These are phyloP conservation scores for Acleris emargana DNA, from an alignment of 2,888 invertebrate genomes.

Conservation along the genomic window DNA sequence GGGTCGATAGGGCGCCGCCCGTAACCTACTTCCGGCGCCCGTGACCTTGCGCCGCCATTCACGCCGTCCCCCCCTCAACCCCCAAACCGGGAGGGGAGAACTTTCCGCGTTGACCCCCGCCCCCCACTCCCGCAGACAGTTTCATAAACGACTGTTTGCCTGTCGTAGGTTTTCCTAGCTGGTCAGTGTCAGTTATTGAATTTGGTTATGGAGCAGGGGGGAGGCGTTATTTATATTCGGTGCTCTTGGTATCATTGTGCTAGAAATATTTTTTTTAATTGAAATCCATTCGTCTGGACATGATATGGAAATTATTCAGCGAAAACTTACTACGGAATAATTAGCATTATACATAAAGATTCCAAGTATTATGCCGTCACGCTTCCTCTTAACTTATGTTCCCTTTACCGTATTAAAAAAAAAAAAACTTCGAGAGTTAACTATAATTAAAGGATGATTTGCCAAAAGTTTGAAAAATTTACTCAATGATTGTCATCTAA, in stretches of 20 bases:
- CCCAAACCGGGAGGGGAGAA: neutral
- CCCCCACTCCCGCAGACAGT: conserved; percentile 43
- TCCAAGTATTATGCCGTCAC: too few species aligned
- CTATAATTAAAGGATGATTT: neutral
- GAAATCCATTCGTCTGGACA: too few species aligned
- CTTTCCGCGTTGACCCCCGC: conserved; percentile 53
- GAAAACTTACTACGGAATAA: too few species aligned
- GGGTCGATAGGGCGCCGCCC: conserved; percentile 80
- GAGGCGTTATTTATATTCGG: neutral
- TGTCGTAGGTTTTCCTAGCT: conserved; percentile 48
- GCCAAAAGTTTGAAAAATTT: neutral
- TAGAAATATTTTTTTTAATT: too few species aligned
- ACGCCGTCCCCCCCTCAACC: conserved; percentile 61
- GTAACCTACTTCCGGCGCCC: conserved; percentile 83
- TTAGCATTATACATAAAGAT: too few species aligned
- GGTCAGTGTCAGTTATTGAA: conserved; percentile 4
- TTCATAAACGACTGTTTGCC: conserved; percentile 63
- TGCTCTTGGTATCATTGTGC: too few species aligned
- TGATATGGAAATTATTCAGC: too few species aligned
- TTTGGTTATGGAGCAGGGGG: neutral
- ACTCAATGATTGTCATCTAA: conserved; percentile 18
- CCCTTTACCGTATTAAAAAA: too few species aligned
- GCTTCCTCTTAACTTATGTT: too few species aligned
- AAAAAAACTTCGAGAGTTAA: neutral
- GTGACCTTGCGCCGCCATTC: conserved; percentile 82